These are phyloP conservation scores for Entelurus aequoreus DNA, from an alignment of 2,113 vertebrate genomes.

Conservation along the genomic window DNA sequence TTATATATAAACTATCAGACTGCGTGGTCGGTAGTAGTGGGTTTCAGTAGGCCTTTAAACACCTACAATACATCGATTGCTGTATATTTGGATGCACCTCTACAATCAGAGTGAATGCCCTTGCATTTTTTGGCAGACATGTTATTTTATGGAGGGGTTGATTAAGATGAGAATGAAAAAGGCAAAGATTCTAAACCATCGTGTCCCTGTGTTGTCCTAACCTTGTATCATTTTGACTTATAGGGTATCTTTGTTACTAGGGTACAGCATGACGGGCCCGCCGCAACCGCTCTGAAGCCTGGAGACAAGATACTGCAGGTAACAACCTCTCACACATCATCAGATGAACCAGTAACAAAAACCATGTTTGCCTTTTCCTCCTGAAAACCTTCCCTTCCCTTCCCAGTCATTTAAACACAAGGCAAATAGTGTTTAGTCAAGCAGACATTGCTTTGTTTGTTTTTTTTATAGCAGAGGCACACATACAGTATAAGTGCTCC, in stretches of 20 bases:
- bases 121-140: conserved; percentile 29
- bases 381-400: conserved; percentile 4
- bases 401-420: background rate
- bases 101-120: conserved; percentile 34
- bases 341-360: conserved; percentile 21
- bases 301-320: conserved; percentile 99
- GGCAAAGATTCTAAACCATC: conserved; percentile 81
- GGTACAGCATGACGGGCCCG: conserved; percentile 99
- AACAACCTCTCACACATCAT: conserved; percentile 45
- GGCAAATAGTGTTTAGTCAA: background rate
- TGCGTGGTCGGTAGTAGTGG: no score
- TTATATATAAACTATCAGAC: no score
- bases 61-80: background rate
- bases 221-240: conserved; percentile 99
- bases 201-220: conserved; percentile 87
- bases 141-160: conserved; percentile 27
- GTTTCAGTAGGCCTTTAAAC: no score
- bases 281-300: conserved; percentile 86
- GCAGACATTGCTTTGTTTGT: background rate
- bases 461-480: no score
- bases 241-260: conserved; percentile 99
- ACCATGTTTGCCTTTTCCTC: conserved; percentile 10
- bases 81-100: conserved; percentile 31
- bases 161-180: conserved; percentile 60
- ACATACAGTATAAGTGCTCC: background rate